Evolutionary conservation across 2,888 invertebrate species (phyloP).

Genomic region (Lucinisca nassula): DNA sequence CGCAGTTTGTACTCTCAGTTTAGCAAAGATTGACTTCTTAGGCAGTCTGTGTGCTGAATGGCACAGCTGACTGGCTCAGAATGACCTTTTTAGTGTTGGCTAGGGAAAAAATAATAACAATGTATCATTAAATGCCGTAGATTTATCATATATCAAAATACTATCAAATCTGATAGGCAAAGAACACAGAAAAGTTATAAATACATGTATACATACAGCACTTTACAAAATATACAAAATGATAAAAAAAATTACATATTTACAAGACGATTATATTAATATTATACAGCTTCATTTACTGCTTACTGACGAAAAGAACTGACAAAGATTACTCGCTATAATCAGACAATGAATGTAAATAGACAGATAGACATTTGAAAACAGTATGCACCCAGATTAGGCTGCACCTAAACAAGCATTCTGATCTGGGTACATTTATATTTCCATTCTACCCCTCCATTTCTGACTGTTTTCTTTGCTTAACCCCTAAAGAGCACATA

Average conservation of each 20-base stretch:
- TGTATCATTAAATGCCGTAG: neutral
- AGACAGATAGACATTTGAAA: neutral
- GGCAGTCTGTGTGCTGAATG: too few relatives aligned
- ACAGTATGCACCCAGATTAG: too few relatives aligned
- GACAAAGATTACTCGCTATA: neutral
- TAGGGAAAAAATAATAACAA: neutral
- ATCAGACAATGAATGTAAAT: neutral
- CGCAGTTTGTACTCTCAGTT: too few relatives aligned
- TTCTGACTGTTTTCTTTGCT: too few relatives aligned
- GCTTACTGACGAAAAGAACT: neutral
- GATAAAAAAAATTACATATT: neutral
- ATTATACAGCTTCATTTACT: neutral
- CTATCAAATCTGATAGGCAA: neutral
- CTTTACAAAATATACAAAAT: neutral
- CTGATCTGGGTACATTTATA: too few relatives aligned
- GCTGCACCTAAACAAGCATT: too few relatives aligned
- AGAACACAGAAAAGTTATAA: neutral
- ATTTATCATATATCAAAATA: slow-evolving; percentile 6
- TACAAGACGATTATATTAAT: neutral
- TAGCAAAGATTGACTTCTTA: too few relatives aligned
- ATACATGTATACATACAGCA: neutral
- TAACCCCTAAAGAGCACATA: too few relatives aligned
- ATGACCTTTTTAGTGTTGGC: too few relatives aligned
- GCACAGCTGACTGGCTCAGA: too few relatives aligned
- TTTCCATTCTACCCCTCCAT: too few relatives aligned